Evolutionary conservation across 2,113 vertebrate species (phyloP).

Genomic region (Callopanchax toddi): DNA sequence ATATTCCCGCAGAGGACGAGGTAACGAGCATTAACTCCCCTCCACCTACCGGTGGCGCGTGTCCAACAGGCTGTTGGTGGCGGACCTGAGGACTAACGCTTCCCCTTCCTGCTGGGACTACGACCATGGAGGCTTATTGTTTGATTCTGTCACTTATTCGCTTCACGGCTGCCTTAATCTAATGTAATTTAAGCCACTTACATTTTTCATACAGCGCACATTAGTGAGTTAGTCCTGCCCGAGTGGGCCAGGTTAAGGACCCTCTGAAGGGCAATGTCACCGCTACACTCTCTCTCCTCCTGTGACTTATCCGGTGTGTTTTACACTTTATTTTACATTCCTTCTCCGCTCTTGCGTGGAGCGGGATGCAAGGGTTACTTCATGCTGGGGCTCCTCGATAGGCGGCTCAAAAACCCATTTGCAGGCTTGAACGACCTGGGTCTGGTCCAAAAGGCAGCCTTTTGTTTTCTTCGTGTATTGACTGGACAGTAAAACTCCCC

Average conservation of each 20-base stretch:
- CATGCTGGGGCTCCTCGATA: conserved; percentile 41
- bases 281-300: conserved; percentile 34
- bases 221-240: conserved; percentile 71
- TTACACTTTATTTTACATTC: conserved; percentile 8
- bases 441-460: conserved; percentile 41
- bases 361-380: conserved; percentile 30
- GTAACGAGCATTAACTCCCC: conserved; percentile 62
- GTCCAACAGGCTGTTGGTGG: conserved; percentile 47
- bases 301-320: conserved; percentile 33
- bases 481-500: conserved; percentile 52
- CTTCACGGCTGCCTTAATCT: conserved; percentile 70
- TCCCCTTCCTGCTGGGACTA: conserved; percentile 32
- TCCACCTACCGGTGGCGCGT: conserved; percentile 57
- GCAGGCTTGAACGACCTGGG: conserved; percentile 51
- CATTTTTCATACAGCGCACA: conserved; percentile 70
- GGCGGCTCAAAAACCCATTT: conserved; percentile 58
- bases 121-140: conserved; percentile 72
- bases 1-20: conserved; percentile 60
- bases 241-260: conserved; percentile 67
- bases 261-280: conserved; percentile 73
- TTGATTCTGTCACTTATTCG: conserved; percentile 79
- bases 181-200: conserved; percentile 77
- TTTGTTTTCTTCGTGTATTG: conserved; percentile 54
- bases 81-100: conserved; percentile 33
- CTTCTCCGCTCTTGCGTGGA: conserved; percentile 11